A percentile compares a stretch with the other conserved stretches of the same genome.
Evolutionary conservation across 2,888 invertebrate genomes (phyloP).

Genomic region (Xestia xanthographa): DNA sequence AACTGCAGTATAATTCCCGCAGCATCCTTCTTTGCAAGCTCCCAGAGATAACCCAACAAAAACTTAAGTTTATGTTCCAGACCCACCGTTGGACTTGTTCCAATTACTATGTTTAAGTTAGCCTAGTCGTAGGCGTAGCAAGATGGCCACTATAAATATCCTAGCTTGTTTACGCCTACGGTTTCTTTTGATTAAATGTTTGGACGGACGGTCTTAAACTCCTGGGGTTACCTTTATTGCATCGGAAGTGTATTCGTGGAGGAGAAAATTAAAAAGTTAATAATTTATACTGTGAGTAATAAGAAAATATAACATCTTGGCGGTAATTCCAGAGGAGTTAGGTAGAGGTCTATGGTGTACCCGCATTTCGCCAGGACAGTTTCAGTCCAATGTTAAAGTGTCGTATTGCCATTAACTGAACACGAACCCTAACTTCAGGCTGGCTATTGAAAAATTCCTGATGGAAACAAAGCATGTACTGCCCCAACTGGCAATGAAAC

Average conservation of each 20-base stretch:
- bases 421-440: background rate
- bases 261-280: conserved; percentile 34
- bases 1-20: conserved; percentile 25
- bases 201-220: conserved; percentile 17
- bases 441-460: background rate
- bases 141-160: conserved; percentile 51
- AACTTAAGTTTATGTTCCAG: conserved; percentile 46
- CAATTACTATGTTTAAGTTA: conserved; percentile 53
- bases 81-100: conserved; percentile 52
- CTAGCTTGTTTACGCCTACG: conserved; percentile 35
- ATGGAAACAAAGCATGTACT: background rate
- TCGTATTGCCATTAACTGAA: background rate
- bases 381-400: background rate
- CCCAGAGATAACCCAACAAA: conserved; percentile 49
- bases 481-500: background rate
- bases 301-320: background rate
- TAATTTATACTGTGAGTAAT: conserved; percentile 7
- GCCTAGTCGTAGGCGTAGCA: conserved; percentile 38
- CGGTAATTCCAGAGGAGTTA: background rate
- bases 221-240: conserved; percentile 24
- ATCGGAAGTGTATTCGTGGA: conserved; percentile 29
- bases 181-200: conserved; percentile 47
- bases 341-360: background rate
- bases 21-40: background rate
- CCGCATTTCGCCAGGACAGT: background rate